Evolutionary conservation across 2,888 invertebrate species (phyloP).

Genomic region (Ormyrus nitidulus): DNA sequence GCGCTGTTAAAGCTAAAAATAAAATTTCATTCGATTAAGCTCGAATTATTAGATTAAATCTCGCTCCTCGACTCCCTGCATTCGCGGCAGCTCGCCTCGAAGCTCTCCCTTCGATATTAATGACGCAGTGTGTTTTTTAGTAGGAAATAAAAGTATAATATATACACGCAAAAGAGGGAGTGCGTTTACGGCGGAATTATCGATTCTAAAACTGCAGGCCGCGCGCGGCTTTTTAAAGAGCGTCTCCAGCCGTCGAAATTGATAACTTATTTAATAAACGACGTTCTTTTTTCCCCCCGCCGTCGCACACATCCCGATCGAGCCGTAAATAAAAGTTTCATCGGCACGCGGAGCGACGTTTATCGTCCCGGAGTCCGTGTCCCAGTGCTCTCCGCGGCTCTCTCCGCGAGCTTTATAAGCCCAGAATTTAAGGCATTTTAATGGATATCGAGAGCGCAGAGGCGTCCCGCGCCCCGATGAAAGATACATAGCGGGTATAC

Average conservation of each 20-base stretch:
- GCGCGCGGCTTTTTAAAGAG: too few species aligned
- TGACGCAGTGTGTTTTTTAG: too few species aligned
- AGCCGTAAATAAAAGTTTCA: neutral
- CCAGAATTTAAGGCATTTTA: neutral
- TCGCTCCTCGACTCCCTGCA: too few species aligned
- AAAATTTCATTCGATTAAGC: too few species aligned
- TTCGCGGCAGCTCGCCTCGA: too few species aligned
- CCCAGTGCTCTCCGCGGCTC: neutral
- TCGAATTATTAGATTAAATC: too few species aligned
- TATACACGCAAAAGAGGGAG: too few species aligned
- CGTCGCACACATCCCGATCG: neutral
- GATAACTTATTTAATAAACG: neutral
- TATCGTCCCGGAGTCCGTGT: neutral
- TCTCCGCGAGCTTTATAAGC: neutral
- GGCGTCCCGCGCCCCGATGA: neutral
- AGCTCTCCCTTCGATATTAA: too few species aligned
- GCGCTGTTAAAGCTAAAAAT: too few species aligned
- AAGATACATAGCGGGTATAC: neutral
- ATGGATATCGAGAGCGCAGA: neutral
- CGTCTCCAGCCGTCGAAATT: neutral
- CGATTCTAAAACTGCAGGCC: too few species aligned
- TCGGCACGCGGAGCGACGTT: constrained; percentile 6
- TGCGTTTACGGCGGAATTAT: too few species aligned
- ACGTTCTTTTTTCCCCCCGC: neutral
- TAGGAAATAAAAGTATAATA: too few species aligned